phyloP scores from a whole-genome alignment of 2,113 vertebrate genomes.

The Ciconia stormi region DNA sequence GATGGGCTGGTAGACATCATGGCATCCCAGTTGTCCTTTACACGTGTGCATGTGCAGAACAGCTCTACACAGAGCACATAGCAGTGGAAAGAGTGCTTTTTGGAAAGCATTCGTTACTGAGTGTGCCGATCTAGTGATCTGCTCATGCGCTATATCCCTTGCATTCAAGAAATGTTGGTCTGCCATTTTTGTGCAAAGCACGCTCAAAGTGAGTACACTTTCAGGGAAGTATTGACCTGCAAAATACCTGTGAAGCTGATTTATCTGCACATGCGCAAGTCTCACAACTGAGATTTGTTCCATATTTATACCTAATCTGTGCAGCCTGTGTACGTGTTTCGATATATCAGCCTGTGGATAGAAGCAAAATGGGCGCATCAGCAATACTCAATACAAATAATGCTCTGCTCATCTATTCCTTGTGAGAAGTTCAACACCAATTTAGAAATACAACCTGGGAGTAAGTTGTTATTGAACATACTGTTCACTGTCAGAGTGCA shows the following conservation, averaged over 20 bases:
- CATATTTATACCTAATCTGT: not conserved
- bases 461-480: not conserved
- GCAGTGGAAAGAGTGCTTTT: not conserved
- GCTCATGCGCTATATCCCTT: not conserved
- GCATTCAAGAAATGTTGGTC: not conserved
- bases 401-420: not conserved
- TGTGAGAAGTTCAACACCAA: not conserved
- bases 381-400: not conserved
- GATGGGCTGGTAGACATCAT: not conserved
- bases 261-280: not conserved
- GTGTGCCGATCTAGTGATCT: not conserved
- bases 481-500: not conserved
- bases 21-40: not conserved
- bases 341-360: not conserved
- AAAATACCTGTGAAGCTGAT: not conserved
- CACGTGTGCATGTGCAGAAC: fast-evolving
- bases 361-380: not conserved
- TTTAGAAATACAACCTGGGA: not conserved
- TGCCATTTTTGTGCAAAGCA: not conserved
- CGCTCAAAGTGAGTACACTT: fast-evolving
- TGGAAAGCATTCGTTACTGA: not conserved
- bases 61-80: not conserved
- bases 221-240: not conserved
- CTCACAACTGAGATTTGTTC: not conserved
- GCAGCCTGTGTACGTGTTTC: not conserved